A percentile compares a stretch with the other conserved stretches of the same genome.
These are phyloP conservation scores for Clarias gariepinus DNA, from an alignment of 2,113 vertebrate genomes.

Conservation along the genomic window DNA sequence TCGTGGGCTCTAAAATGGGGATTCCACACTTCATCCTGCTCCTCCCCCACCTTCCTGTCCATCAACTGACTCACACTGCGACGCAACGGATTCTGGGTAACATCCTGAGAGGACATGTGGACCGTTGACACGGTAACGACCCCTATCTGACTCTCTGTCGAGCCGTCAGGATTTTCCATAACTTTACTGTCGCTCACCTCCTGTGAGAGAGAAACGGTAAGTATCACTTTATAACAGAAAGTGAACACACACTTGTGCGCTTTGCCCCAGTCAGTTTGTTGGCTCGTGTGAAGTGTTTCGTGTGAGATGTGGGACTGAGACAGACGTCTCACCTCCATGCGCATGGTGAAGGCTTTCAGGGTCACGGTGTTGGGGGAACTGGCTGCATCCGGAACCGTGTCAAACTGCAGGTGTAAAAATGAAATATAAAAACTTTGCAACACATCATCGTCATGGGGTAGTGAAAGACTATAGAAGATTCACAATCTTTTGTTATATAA, in stretches of 20 bases:
- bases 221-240: neutral
- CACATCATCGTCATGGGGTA: neutral
- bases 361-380: constrained; percentile 86
- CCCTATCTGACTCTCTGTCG: constrained; percentile 63
- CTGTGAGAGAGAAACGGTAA: constrained; percentile 61
- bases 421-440: neutral
- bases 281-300: neutral
- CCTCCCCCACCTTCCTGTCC: constrained; percentile 77
- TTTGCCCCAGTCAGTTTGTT: neutral
- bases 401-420: constrained; percentile 77
- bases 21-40: constrained; percentile 80
- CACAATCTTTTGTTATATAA: neutral
- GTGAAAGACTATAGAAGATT: neutral
- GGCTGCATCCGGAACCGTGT: constrained; percentile 84
- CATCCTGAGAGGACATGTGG: constrained; percentile 64
- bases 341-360: constrained; percentile 89
- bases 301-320: neutral
- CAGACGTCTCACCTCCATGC: constrained; percentile 80
- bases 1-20: constrained; percentile 82
- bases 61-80: constrained; percentile 90
- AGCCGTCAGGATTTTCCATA: constrained; percentile 58
- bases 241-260: neutral
- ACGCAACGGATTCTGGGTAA: constrained; percentile 77
- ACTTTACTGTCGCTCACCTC: constrained; percentile 81
- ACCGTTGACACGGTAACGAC: constrained; percentile 61